These are phyloP conservation scores for Macroramphosus scolopax DNA, from an alignment of 2,797 vertebrate genomes.

Conservation along the genomic window DNA sequence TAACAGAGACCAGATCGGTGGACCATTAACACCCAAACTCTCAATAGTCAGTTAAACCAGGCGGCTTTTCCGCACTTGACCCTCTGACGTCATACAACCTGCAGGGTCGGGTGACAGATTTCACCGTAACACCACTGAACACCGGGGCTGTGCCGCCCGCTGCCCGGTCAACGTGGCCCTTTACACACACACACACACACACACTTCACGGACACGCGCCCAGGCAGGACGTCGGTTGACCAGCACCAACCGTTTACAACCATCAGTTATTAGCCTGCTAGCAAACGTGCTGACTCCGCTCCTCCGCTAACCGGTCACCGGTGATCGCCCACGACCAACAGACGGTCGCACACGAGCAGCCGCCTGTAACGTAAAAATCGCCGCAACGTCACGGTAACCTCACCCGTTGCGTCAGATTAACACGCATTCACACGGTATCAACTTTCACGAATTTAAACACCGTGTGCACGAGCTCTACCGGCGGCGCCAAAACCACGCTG, in stretches of 20 bases:
- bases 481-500: constrained; percentile 39
- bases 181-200: no score
- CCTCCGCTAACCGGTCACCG: constrained; percentile 20
- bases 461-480: constrained; percentile 47
- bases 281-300: no score
- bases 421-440: constrained; percentile 49
- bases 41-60: neutral
- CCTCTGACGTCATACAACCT: neutral
- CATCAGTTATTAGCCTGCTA: neutral
- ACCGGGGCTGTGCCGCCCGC: constrained; percentile 9
- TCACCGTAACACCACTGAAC: no score
- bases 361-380: no score
- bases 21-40: constrained; percentile 1
- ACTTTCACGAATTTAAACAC: constrained; percentile 56
- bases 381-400: constrained; percentile 62
- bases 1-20: no score
- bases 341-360: constrained; percentile 1
- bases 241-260: constrained; percentile 3
- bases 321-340: neutral
- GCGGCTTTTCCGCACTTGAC: no score
- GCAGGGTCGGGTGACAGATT: no score
- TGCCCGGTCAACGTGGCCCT: no score
- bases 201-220: constrained; percentile 15
- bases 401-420: constrained; percentile 59
- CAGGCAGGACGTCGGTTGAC: constrained; percentile 31